These are phyloP conservation scores for Spisula solida DNA, from an alignment of 2,888 invertebrate genomes.

Conservation along the genomic window DNA sequence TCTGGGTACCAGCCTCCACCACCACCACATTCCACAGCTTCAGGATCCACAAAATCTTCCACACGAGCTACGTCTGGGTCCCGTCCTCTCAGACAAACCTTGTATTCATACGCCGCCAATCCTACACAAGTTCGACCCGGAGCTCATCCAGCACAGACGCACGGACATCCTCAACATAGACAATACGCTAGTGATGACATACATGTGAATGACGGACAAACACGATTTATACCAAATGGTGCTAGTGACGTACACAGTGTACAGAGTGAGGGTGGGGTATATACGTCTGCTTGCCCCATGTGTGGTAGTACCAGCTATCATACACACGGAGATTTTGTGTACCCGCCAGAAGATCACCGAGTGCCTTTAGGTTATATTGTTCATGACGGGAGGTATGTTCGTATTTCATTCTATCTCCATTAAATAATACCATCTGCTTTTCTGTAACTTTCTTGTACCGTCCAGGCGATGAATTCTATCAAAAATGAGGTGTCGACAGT, in stretches of 20 bases:
- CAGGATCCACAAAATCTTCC: constrained; percentile 64
- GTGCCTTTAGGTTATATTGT: constrained; percentile 66
- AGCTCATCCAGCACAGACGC: constrained; percentile 6
- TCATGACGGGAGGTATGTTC: constrained; percentile 66
- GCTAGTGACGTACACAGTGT: constrained; percentile 60
- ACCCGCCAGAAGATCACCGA: constrained; percentile 64
- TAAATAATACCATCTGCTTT: no score
- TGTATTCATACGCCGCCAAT: constrained; percentile 71
- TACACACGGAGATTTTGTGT: constrained; percentile 77
- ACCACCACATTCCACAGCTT: constrained; percentile 46
- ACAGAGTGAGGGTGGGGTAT: constrained; percentile 61
- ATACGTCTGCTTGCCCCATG: constrained; percentile 76
- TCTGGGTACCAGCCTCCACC: constrained; percentile 71
- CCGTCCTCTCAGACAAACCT: constrained; percentile 68
- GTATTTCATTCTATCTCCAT: no score
- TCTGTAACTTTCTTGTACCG: no score
- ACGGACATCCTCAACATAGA: constrained; percentile 50
- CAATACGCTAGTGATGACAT: constrained; percentile 75
- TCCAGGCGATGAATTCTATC: no score
- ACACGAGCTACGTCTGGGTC: constrained; percentile 32
- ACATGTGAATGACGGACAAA: constrained; percentile 68
- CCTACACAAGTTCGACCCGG: constrained; percentile 57
- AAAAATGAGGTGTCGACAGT: no score
- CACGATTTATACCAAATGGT: constrained; percentile 64
- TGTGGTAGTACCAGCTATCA: constrained; percentile 79